A percentile compares a stretch with the other conserved stretches of the same genome.
Evolutionary conservation across 1,140 invertebrate species (phyloP).

Genomic region (Apis laboriosa): DNA sequence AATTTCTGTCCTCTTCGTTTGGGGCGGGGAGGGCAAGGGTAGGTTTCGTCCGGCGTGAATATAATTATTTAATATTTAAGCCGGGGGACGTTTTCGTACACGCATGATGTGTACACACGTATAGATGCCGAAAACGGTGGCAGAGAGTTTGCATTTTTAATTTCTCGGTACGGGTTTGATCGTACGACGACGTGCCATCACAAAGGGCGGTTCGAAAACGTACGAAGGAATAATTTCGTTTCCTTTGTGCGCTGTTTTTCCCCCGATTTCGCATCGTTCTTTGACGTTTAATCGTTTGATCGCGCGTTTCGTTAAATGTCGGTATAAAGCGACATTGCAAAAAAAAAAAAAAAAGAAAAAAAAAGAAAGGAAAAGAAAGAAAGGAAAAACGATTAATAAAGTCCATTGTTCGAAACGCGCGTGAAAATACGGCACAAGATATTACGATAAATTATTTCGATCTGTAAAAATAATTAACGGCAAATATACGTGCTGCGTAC

Average conservation of each 20-base stretch:
- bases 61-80: conserved; percentile 33
- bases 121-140: not conserved
- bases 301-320: not conserved
- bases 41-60: not conserved
- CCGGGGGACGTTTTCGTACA: too few species aligned
- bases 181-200: not conserved
- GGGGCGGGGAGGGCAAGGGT: not conserved
- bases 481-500: rapidly evolving
- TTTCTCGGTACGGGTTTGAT: not conserved
- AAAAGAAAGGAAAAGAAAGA: too few species aligned
- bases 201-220: not conserved
- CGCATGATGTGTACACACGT: not conserved
- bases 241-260: not conserved
- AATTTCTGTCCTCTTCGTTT: not conserved
- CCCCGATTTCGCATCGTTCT: not conserved
- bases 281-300: not conserved
- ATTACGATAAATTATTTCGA: too few species aligned
- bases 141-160: conserved; percentile 15
- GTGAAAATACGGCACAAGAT: too few species aligned
- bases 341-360: not conserved
- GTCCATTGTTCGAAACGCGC: too few species aligned
- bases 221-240: conserved; percentile 8
- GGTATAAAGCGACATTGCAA: not conserved
- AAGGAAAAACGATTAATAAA: too few species aligned
- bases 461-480: too few species aligned